Base-by-base conservation (phyloP, 1,140 invertebrate genomes). In the Thrips palmi region DNA sequence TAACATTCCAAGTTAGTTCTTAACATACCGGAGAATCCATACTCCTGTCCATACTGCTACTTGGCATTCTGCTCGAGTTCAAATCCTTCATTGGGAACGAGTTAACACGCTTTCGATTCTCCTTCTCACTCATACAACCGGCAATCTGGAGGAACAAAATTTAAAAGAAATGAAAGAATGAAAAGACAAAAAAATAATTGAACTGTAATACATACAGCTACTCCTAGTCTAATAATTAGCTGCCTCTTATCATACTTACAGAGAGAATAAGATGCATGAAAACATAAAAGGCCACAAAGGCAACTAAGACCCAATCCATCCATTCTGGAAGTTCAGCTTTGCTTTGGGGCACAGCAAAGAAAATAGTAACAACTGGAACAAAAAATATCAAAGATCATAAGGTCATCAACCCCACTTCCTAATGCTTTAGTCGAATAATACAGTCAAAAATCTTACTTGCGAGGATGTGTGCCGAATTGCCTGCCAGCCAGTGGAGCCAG, bases 401-500 rank as follows among this genome's bases (percentile, higher is more conserved):
- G 36, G 12, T 34, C 18, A 30, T 32, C n/a, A n/a, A n/a, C n/a
- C n/a, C n/a, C n/a, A n/a, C n/a, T n/a, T 7, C 6, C 7, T 33
- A 10, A 17, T 33, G 7, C 7, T 33, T 7, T 11, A 33, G 31
- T 7, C 14, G 10, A 27, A 27, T 27, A 27, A 27, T 10, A 10
- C 25, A 27, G 14, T 14, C n/a, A 33, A 40, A 69, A n/a, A n/a
- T n/a, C 75, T 71, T 67, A 92, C 88, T 83, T 51, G 72, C 84
- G 38, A 91, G 63, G 46, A 92, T 84, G 53, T 92, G 85, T 2
- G 87, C 88, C n/a, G 73, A 59, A 56, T 92, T 94, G 32, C 91
- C 91, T 45, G 86, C 69, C 28, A 84, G 62, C 85, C 88, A 96
- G 59, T 96, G 89, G 11, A 72, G 51, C 89, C 89, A 96, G 57